Base-by-base conservation (phyloP, 2,888 invertebrate genomes). In the Lasioglossum marginatum region DNA sequence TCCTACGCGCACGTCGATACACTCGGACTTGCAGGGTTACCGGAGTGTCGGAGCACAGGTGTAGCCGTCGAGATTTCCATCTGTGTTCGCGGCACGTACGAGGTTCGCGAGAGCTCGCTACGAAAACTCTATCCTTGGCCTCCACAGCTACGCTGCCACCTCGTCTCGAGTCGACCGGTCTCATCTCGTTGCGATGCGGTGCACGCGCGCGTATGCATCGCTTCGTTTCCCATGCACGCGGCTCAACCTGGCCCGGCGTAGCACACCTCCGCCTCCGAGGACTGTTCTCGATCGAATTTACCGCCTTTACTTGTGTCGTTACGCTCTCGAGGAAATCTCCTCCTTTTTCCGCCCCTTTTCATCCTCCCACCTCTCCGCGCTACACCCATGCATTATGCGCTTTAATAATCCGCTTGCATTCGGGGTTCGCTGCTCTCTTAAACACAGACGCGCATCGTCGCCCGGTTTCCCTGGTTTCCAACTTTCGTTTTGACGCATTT, bases 121-220 rank as follows among this genome's bases (percentile, higher is more conserved):
- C 90, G 90, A 92, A 92, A 91, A 91, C 88, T 89, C 90, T 89
- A 91, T 92, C 89, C 90, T 88, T 86, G 87, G 86, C 89, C 89
- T 83, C 86, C 34, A 70, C 68, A 60, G 31, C 79, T 71, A 37
- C 72, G 77, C 66, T 79, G 72, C 85, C 77, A 81, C 68, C 34
- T 76, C 81, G 37, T 68, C 45, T 37, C 68, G 52, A 52, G 52
- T 52, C 52, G 52, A n/a, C 52, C 52, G 52, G 77, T 74, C 79
- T 63, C 63, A 6, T 63, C 63, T 63, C 23, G 52, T 63, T 31
- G 52, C 75, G 66, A 86, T 63, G 79, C 82, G 19, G 34, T 66
- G 77, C 86, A 81, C 85, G 85, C 70, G 70, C 85, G 14, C 12
- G 68, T 74, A 57, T 82, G 77, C 86, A 66, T 60, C 86, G 86